Percentiles rank a stretch among this genome's conserved stretches.
phyloP scores from a whole-genome alignment of 2,888 invertebrate genomes.

The Cordilura impudica region DNA sequence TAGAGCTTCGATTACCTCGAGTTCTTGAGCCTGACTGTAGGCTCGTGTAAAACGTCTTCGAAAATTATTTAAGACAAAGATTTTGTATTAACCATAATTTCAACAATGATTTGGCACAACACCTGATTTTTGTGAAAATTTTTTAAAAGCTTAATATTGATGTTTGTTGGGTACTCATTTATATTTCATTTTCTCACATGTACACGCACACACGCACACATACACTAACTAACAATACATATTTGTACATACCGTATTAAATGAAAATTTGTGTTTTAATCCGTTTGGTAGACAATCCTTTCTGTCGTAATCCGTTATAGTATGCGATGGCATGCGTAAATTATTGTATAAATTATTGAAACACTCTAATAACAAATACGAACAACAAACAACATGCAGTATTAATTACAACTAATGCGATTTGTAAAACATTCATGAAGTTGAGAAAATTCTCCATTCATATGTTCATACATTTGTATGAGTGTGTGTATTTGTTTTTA shows the following conservation, averaged over 20 bases:
- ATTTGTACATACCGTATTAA: slow-evolving; percentile 36
- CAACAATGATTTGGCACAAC: too few species aligned
- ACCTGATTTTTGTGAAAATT: too few species aligned
- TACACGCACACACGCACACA: neutral
- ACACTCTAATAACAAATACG: slow-evolving; percentile 58
- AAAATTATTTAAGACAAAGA: too few species aligned
- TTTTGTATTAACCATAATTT: too few species aligned
- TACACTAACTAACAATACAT: neutral
- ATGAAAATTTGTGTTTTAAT: slow-evolving; percentile 61
- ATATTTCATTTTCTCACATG: neutral
- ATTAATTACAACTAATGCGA: slow-evolving; percentile 63
- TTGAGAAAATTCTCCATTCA: too few species aligned
- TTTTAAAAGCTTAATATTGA: too few species aligned
- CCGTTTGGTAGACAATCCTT: slow-evolving; percentile 61
- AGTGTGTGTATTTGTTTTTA: too few species aligned
- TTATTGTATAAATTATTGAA: slow-evolving; percentile 62
- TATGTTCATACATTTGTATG: too few species aligned
- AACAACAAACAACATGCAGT: slow-evolving; percentile 54
- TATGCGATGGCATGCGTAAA: slow-evolving; percentile 59
- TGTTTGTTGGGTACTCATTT: slow-evolving; percentile 36
- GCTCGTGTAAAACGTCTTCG: too few species aligned
- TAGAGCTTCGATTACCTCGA: too few species aligned
- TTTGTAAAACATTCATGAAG: slow-evolving; percentile 44
- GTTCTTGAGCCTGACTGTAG: too few species aligned
- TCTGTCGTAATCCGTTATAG: slow-evolving; percentile 55